Evolutionary conservation across 2,888 invertebrate species (phyloP), one percentile per base, ranked within the genome.

Genomic region (Drosophila pegasa): DNA sequence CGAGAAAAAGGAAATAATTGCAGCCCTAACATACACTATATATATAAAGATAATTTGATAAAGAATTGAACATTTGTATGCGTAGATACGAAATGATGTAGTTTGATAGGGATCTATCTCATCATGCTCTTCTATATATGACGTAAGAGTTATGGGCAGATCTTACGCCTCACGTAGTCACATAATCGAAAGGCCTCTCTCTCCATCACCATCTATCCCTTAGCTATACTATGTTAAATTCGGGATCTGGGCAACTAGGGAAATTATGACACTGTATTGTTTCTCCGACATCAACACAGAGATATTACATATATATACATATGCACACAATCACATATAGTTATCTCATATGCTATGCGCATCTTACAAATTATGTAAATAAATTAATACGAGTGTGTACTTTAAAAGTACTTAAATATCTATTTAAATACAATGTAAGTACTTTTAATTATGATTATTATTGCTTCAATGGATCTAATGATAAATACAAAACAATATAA

Each of bases 391-490:
- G 10, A 54, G 37, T 45, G 38, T 29, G 50, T 38, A 43, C 50
- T 68, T 59, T 38, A 20, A 66, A 66, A 66, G 50, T 56, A 66
- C 56, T 45, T 51, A 38, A 45, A 51, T 64, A 55, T 55, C 41
- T 33, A 38, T 45, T 35, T n/a, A 8, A 31, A 29, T 61, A 16
- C 38, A 31, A 29, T 68, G 40, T 69, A 27, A 47, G 27, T 55
- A 50, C 20, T 50, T 29, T 45, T 16, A 16, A 27, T 16, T 16
- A 16, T 37, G 25, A 68, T 68, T 37, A 59, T 48, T 69, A 61
- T 55, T 54, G 41, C 48, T 43, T 38, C 37, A 48, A 60, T 50
- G 8, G 38, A 38, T 27, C 16, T 59, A 25, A 52, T 38, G 33
- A 50, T 70, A 69, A 61, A 68, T 55, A 70, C 33, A 70, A 45